Percentiles rank a stretch among this genome's conserved stretches.
Evolutionary conservation across 1,140 invertebrate genomes (phyloP).

Genomic region (Asobara japonica): DNA sequence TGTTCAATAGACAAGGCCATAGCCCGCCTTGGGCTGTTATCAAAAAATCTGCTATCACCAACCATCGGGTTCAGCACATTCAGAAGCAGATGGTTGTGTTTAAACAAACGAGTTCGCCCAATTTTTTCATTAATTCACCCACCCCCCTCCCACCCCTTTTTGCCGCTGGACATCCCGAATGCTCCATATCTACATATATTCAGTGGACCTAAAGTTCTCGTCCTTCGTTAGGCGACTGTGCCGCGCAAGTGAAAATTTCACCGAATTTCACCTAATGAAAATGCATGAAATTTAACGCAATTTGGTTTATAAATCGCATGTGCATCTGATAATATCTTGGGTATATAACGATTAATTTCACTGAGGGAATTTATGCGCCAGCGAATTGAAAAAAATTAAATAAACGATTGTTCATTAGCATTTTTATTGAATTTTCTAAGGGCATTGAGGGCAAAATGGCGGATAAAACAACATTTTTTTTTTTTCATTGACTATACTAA

Average conservation of each 20-base stretch:
- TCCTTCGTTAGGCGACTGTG: background rate
- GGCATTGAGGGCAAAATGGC: too few relatives aligned
- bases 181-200: too few relatives aligned
- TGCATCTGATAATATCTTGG: background rate
- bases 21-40: too few relatives aligned
- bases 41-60: too few relatives aligned
- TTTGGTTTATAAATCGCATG: background rate
- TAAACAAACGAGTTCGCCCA: background rate
- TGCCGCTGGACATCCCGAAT: background rate
- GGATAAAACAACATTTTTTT: background rate
- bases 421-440: background rate
- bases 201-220: background rate
- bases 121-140: background rate
- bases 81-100: background rate
- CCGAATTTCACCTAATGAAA: background rate
- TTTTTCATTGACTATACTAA: background rate
- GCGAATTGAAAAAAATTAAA: background rate
- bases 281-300: conserved; percentile 2
- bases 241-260: too few relatives aligned
- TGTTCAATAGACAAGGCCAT: too few relatives aligned
- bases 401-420: background rate
- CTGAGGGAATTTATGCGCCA: background rate
- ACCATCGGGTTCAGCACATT: too few relatives aligned
- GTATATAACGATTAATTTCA: conserved; percentile 2
- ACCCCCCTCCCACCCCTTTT: too few relatives aligned